Conservation (phyloP, 2,888 invertebrate genomes). For the Stenotaenia linearis region DNA sequence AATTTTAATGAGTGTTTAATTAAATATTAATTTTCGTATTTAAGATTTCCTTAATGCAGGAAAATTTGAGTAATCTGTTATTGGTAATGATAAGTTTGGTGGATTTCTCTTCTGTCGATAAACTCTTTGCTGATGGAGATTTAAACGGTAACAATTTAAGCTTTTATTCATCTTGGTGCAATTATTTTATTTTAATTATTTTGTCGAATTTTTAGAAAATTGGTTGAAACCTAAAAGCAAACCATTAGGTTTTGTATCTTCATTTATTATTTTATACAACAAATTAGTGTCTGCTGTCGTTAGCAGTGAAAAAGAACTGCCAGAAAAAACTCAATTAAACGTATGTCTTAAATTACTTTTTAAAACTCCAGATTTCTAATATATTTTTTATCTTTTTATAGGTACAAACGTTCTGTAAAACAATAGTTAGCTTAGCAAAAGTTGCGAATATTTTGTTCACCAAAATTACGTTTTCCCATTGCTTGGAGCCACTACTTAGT, state of each 20-base stretch:
- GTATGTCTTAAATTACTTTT: background rate
- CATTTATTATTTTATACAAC: background rate
- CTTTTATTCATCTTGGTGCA: too few relatives aligned
- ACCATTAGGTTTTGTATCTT: background rate
- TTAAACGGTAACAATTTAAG: background rate
- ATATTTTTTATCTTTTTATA: background rate
- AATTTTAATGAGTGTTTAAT: background rate
- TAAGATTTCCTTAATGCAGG: background rate
- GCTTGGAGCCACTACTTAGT: background rate
- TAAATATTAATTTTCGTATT: background rate
- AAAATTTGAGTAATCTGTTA: background rate
- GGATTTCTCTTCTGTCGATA: background rate
- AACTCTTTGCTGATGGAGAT: background rate
- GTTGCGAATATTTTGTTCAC: background rate
- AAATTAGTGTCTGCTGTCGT: background rate
- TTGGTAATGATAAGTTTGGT: background rate
- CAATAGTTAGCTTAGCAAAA: background rate
- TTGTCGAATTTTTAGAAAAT: background rate
- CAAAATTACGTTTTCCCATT: background rate
- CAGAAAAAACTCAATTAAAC: background rate
- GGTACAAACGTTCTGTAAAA: background rate
- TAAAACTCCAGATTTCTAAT: background rate
- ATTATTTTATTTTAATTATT: background rate
- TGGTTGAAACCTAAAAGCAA: background rate
- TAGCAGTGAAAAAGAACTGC: background rate